Evolutionary conservation across 2,888 invertebrate species (phyloP), one percentile per base, ranked within the genome.

Genomic region (Scaptomyza caliginosa): DNA sequence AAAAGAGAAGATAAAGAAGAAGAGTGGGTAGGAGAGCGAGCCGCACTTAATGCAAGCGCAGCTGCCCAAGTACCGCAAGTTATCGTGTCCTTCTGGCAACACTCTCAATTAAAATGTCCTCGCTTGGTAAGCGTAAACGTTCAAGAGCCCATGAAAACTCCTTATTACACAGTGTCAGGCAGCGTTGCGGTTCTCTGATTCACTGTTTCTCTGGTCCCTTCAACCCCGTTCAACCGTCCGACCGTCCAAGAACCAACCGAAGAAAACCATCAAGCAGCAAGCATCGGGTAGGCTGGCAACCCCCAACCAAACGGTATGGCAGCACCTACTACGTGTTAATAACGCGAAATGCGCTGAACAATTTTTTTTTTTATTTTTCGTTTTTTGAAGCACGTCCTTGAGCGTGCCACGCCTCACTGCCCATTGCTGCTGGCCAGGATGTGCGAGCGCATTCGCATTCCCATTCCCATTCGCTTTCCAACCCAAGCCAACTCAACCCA

Each of bases 91-190:
- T 81, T 81, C 82, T 85, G 54, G 81, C 85, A 86, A 84, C 81
- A 82, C 84, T 86, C 84, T 88, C 84, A 85, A 85, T 85, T 85
- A 85, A 85, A 85, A 85, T 86, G 88, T 85, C 78, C 88, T 85
- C 84, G 84, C 84, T 88, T 80, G 80, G 84, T 88, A 80, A 86
- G 81, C 84, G 81, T 88, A 76, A 85, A 80, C 88, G 76, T 86
- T 85, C 84, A 85, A 85, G 84, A 80, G 84, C 78, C 84, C 84
- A 85, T 85, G 88, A 85, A 85, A 85, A 85, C 84, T 85, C 84
- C 84, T 85, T 85, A 85, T 85, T 85, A 88, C 82, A 87, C 73
- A 68, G 77, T 86, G 84, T 80, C 88, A 79, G 83, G 83, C 70
- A 45, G 77, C 70, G 50, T 16, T 64, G 46, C 19, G 38, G 43